A percentile compares a stretch with the other conserved stretches of the same genome.
phyloP scores from a whole-genome alignment of 2,797 vertebrate genomes.

The Delichon dasypus region DNA sequence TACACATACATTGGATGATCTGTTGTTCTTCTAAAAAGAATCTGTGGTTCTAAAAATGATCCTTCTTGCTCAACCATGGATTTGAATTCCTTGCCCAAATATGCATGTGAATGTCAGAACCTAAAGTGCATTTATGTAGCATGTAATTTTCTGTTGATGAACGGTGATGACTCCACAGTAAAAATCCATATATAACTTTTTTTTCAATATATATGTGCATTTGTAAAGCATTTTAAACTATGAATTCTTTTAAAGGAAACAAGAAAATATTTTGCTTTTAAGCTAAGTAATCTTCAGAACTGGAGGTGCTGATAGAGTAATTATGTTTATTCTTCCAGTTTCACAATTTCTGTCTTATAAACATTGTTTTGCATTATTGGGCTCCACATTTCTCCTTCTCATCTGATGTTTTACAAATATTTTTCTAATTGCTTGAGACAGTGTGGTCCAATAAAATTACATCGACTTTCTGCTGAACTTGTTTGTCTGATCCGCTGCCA shows the following conservation, averaged over 20 bases:
- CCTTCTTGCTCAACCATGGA: slow-evolving; percentile 8
- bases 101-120: slow-evolving; percentile 30
- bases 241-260: neutral
- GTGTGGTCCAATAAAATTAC: slow-evolving; percentile 82
- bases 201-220: neutral
- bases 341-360: slow-evolving; percentile 76
- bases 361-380: slow-evolving; percentile 78
- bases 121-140: neutral
- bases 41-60: slow-evolving; percentile 7
- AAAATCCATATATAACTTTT: neutral
- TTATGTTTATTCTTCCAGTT: slow-evolving; percentile 77
- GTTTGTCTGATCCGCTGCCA: slow-evolving; percentile 78
- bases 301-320: slow-evolving; percentile 78
- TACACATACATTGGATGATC: neutral
- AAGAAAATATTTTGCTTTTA: slow-evolving; percentile 44
- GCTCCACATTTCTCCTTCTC: slow-evolving; percentile 73
- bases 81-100: slow-evolving; percentile 59
- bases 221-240: neutral
- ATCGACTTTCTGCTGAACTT: slow-evolving; percentile 78
- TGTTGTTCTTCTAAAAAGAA: slow-evolving; percentile 6
- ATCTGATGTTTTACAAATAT: slow-evolving; percentile 83
- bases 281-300: slow-evolving; percentile 67
- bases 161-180: neutral
- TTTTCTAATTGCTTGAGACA: slow-evolving; percentile 83
- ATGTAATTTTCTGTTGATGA: slow-evolving; percentile 1